Evolutionary conservation across 1,140 invertebrate species (phyloP), one percentile per base, ranked within the genome.

Genomic region (Pachypeltis micranthus): DNA sequence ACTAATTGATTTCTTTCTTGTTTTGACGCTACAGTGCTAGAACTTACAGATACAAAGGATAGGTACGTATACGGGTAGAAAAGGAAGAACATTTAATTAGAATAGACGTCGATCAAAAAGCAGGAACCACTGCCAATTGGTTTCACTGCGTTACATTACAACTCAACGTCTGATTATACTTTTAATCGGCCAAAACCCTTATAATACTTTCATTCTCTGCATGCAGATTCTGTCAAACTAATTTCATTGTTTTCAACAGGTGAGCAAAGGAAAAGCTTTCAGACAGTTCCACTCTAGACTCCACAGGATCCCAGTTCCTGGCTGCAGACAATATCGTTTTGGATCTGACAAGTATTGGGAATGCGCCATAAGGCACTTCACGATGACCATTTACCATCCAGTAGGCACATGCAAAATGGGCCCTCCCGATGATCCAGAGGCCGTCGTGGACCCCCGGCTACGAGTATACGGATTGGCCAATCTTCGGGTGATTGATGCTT

Each of bases 381-480:
- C 87, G 0, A 88, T 90, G 85, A 93, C 90, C 1, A 87, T 92
- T 63, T 92, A 91, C 70, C 87, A 89, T 78, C 87, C 87, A 0
- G 82, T 85, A 21, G 86, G 87, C 10, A 91, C 87, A 0, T 82
- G 85, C 23, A 90, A 89, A 73, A 93, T 94, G 91, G 91, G 91
- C 10, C 85, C 87, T 0, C 67, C 76, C 1, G 80, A 78, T 68
- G 90, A 93, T 72, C 75, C 78, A 0, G 80, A 81, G 2, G 86
- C 90, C 0, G 90, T 94, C 0, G 90, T 93, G 0, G 90, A 93
- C 76, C 82, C 87, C 0, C 77, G 85, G 57, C 73, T 94, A 4
- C 78, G 80, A 21, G 88, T 93, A 0, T 83, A 91, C 67, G 90
- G 90, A 0, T 73, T 93, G 0, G 71, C 81, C 27, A 86, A 86